A percentile compares a stretch with the other conserved stretches of the same genome.
Evolutionary conservation across 2,797 vertebrate species (phyloP).

Genomic region (Salarias fasciatus): DNA sequence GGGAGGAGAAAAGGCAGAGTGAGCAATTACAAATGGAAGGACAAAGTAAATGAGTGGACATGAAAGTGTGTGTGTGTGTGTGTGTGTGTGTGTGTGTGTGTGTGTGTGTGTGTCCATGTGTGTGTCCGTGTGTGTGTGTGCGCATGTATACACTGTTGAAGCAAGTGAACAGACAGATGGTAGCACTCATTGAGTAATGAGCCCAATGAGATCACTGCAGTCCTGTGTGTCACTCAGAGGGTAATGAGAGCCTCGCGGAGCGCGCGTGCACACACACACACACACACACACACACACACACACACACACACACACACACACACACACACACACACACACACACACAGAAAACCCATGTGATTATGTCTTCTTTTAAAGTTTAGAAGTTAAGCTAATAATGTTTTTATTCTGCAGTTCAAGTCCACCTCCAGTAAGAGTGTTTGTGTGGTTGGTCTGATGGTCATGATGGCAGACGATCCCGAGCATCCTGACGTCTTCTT

Average conservation of each 20-base stretch:
- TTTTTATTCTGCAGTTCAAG: conserved; percentile 88
- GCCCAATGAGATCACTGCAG: conserved; percentile 73
- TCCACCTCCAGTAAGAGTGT: conserved; percentile 92
- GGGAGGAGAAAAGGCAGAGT: background rate
- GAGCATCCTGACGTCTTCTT: conserved; percentile 96
- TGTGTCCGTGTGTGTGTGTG: background rate
- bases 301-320: conserved; percentile 9
- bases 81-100: too few species aligned
- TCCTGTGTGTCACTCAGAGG: conserved; percentile 58
- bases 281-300: conserved; percentile 12
- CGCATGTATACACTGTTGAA: conserved; percentile 4
- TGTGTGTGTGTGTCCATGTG: too few species aligned
- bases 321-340: conserved; percentile 17
- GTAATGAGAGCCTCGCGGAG: conserved; percentile 73
- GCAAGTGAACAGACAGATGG: conserved; percentile 62
- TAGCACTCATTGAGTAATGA: conserved; percentile 77
- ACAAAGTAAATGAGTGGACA: too few species aligned
- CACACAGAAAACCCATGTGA: background rate
- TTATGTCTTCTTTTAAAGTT: conserved; percentile 8
- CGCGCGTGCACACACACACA: conserved; percentile 23
- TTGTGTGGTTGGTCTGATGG: conserved; percentile 96
- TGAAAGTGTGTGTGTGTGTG: too few species aligned
- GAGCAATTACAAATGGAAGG: conserved; percentile 6
- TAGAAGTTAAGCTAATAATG: background rate
- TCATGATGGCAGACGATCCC: conserved; percentile 97